phyloP scores from a whole-genome alignment of 2,797 vertebrate species.

The Gymnopithys bicolor region DNA sequence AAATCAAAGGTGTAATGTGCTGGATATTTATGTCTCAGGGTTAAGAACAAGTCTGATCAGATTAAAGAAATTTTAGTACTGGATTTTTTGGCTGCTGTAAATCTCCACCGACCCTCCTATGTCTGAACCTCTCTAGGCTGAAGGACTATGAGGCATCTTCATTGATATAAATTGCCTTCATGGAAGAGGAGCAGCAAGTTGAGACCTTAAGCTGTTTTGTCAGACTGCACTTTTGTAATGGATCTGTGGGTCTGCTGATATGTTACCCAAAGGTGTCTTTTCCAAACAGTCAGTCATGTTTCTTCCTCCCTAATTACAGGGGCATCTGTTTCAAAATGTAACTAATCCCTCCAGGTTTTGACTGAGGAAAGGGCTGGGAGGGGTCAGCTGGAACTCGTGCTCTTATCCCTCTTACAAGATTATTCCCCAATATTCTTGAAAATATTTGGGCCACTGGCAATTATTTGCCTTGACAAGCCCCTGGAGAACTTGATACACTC shows the following conservation, averaged over 20 bases:
- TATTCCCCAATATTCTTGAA: conserved; percentile 48
- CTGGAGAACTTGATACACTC: background rate
- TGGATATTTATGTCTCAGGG: conserved; percentile 52
- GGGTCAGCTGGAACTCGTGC: background rate
- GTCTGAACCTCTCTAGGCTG: conserved; percentile 1
- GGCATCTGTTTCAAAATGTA: conserved; percentile 37
- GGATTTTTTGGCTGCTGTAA: conserved; percentile 27
- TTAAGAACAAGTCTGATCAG: conserved; percentile 59
- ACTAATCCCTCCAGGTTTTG: conserved; percentile 27
- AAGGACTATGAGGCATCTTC: conserved; percentile 6
- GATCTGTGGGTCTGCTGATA: background rate
- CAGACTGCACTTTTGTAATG: background rate
- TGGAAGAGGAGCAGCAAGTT: background rate
- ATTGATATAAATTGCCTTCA: background rate
- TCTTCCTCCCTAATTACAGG: conserved; percentile 36
- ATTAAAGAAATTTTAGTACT: conserved; percentile 39
- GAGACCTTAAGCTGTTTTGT: background rate
- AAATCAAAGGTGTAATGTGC: conserved; percentile 58
- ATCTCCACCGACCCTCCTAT: conserved; percentile 30
- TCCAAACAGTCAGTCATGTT: background rate
- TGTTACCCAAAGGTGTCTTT: conserved; percentile 26
- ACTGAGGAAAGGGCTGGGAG: background rate
- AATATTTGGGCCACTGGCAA: conserved; percentile 37
- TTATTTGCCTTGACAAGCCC: conserved; percentile 44
- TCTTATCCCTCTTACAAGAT: background rate